A percentile compares a stretch with the other conserved stretches of the same genome.
Conservation (phyloP, 2,888 invertebrate genomes). For the Rhimphoctona megacephalus region DNA sequence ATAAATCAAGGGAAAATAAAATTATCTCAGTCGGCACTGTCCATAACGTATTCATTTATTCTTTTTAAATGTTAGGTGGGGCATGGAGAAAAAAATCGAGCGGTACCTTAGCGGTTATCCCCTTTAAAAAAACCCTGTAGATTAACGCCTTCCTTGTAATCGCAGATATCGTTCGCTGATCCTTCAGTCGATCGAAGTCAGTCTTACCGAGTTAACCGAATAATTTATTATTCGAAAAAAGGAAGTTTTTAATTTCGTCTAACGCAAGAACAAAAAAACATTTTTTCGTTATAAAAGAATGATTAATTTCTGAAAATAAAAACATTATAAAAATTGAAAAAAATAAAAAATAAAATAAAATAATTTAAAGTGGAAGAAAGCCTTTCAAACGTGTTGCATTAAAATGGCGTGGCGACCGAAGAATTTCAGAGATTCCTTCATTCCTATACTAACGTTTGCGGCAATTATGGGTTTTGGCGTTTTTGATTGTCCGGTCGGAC, state of each 20-base stretch:
- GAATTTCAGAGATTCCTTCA: slow-evolving; percentile 38
- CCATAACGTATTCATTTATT: not conserved
- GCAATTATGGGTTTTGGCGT: slow-evolving; percentile 53
- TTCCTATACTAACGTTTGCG: slow-evolving; percentile 14
- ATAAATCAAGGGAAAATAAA: no score
- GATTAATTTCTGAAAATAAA: not conserved
- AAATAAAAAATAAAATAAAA: no score
- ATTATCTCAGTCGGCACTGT: not conserved
- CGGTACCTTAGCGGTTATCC: not conserved
- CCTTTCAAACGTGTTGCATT: not conserved
- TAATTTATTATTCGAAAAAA: not conserved
- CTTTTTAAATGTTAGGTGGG: not conserved
- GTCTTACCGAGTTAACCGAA: slow-evolving; percentile 3
- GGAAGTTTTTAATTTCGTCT: not conserved
- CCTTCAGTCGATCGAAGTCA: not conserved
- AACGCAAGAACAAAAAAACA: not conserved
- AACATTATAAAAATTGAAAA: not conserved
- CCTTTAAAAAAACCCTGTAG: not conserved
- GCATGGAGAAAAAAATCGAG: not conserved
- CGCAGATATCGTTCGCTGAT: not conserved
- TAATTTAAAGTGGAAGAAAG: not conserved
- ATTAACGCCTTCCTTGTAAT: not conserved
- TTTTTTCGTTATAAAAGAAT: not conserved
- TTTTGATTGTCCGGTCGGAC: slow-evolving; percentile 36
- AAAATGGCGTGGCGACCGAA: slow-evolving; percentile 38